A percentile compares a stretch with the other conserved stretches of the same genome.
phyloP scores from a whole-genome alignment of 2,113 vertebrate genomes.

The Pelecanus crispus region DNA sequence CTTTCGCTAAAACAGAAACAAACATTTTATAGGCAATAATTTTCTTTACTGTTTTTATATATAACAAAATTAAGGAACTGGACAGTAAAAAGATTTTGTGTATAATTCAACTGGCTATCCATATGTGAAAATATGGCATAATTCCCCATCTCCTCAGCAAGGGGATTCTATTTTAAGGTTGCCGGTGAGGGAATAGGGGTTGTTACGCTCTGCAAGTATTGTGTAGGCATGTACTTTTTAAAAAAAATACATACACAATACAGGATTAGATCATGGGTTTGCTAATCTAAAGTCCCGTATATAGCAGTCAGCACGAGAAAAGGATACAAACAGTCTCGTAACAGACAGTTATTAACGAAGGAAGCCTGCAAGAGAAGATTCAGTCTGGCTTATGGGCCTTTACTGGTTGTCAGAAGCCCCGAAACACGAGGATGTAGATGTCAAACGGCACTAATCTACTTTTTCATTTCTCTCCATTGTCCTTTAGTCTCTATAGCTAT shows the following conservation, averaged over 20 bases:
- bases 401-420: not conserved
- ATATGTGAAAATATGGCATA: not conserved
- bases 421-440: not conserved
- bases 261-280: not conserved
- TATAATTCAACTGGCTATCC: not conserved
- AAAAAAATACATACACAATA: not conserved
- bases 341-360: not conserved
- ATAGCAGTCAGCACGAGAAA: not conserved
- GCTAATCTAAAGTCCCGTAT: not conserved
- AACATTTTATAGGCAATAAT: not conserved
- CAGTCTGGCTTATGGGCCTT: not conserved
- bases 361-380: not conserved
- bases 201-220: not conserved
- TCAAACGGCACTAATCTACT: not conserved
- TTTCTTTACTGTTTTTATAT: slow-evolving; percentile 1
- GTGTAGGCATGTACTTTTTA: not conserved
- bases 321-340: not conserved
- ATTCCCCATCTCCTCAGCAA: not conserved
- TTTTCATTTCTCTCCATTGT: not conserved
- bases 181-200: not conserved
- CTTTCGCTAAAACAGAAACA: not conserved
- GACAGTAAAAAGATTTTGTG: not conserved
- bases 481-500: not conserved
- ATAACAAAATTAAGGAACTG: not conserved
- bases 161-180: not conserved